Percentiles rank a stretch among this genome's conserved stretches.
Conservation (phyloP, 2,113 vertebrate species). For the Toxotes jaculatrix region DNA sequence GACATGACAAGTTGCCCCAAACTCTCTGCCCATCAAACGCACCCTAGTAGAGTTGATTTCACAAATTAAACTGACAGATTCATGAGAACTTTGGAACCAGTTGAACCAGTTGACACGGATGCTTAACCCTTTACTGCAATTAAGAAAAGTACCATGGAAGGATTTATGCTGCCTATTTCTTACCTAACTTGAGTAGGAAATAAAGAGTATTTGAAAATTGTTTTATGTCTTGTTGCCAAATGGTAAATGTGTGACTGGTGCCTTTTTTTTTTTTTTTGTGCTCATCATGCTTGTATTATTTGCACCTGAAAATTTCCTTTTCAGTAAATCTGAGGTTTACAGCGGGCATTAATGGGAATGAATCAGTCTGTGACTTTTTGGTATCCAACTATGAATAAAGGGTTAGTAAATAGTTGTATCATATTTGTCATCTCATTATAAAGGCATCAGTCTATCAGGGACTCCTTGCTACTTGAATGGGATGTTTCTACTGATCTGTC, state of each 20-base stretch:
- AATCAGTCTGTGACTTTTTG: not conserved
- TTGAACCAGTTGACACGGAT: conserved; percentile 20
- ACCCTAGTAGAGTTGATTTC: conserved; percentile 27
- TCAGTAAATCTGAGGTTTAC: conserved; percentile 4
- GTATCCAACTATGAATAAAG: not conserved
- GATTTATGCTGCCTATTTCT: conserved; percentile 4
- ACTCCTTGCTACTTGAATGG: not conserved
- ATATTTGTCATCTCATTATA: not conserved
- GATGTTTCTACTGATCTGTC: not conserved
- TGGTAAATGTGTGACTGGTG: not conserved
- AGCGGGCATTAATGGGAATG: conserved; percentile 9
- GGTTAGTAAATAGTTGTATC: not conserved
- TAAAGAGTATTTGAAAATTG: conserved; percentile 24
- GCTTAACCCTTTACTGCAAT: conserved; percentile 68
- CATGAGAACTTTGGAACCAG: conserved; percentile 20
- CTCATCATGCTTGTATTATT: conserved; percentile 10
- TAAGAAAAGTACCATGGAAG: not conserved
- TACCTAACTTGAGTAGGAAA: not conserved
- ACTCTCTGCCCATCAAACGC: conserved; percentile 32
- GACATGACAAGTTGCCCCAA: conserved; percentile 39
- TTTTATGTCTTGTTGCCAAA: conserved; percentile 42
- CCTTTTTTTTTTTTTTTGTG: not conserved
- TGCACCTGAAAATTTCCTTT: conserved; percentile 2
- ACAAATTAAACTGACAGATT: conserved; percentile 46
- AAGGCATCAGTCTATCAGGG: not conserved